Percentiles rank a stretch among this genome's conserved stretches.
Evolutionary conservation across 2,797 vertebrate species (phyloP).

Genomic region (Phrynocephalus vlangalii): DNA sequence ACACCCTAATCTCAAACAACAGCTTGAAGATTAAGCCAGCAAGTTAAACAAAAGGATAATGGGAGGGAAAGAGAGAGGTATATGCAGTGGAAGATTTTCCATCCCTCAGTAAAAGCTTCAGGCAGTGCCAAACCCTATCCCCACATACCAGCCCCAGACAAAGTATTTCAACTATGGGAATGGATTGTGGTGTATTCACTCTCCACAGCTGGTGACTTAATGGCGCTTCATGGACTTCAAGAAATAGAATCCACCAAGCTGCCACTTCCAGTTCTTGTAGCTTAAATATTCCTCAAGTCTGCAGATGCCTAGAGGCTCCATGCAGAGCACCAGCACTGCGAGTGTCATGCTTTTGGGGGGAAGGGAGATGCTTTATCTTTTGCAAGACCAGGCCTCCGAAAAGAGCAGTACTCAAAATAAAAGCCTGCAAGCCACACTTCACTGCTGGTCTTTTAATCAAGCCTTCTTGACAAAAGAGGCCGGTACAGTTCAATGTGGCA

Average conservation of each 20-base stretch:
- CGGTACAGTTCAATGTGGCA: neutral
- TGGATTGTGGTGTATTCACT: conserved; percentile 54
- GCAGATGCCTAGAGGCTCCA: conserved; percentile 43
- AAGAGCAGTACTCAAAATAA: conserved; percentile 44
- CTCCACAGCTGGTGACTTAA: conserved; percentile 45
- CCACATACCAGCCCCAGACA: conserved; percentile 28
- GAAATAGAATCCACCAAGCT: conserved; percentile 58
- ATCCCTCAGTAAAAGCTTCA: neutral
- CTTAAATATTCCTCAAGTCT: conserved; percentile 56
- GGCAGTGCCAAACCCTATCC: neutral
- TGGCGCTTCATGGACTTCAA: conserved; percentile 47
- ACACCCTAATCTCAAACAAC: neutral
- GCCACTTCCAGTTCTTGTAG: conserved; percentile 55
- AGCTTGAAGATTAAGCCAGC: neutral
- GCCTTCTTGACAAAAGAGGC: neutral
- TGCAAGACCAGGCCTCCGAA: conserved; percentile 37
- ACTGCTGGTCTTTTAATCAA: conserved; percentile 36
- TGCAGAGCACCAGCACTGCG: conserved; percentile 18
- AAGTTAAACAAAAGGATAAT: neutral
- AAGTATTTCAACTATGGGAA: conserved; percentile 37
- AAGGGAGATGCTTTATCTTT: conserved; percentile 6
- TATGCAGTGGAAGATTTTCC: neutral
- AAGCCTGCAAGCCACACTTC: conserved; percentile 42
- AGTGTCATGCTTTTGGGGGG: neutral
- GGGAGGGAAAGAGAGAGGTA: neutral